Conservation (phyloP, 1,140 invertebrate genomes). For the Macrotrachela quadricornifera region DNA sequence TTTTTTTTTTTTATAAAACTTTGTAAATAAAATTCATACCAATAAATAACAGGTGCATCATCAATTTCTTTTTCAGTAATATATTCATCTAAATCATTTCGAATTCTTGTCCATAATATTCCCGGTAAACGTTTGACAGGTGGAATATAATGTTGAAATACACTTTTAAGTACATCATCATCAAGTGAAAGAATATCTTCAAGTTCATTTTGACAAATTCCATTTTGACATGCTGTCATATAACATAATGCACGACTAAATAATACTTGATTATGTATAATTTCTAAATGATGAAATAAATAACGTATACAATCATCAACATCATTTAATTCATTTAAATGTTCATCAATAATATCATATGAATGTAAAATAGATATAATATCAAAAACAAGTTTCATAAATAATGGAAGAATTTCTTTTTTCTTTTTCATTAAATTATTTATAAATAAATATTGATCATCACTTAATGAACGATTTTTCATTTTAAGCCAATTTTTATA, state of each 20-base stretch:
- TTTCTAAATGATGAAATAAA: neutral
- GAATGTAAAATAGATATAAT: conserved; percentile 1
- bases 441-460: neutral
- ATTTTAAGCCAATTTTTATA: neutral
- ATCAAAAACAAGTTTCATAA: conserved; percentile 3
- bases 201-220: conserved; percentile 19
- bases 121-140: conserved; percentile 15
- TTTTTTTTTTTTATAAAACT: no score
- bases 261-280: neutral
- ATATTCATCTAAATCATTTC: conserved; percentile 42
- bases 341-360: neutral
- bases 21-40: no score
- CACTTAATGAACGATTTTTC: neutral
- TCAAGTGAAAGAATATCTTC: conserved; percentile 22
- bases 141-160: conserved; percentile 12
- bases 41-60: conserved; percentile 14
- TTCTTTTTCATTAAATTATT: neutral
- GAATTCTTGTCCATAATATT: conserved; percentile 44
- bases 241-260: neutral
- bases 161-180: conserved; percentile 21
- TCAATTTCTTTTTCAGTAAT: conserved; percentile 39
- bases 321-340: neutral
- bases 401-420: neutral
- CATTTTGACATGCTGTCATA: conserved; percentile 1
- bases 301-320: neutral